Evolutionary conservation across 2,113 vertebrate genomes (phyloP), one percentile per base, ranked within the genome.

Genomic region (Embiotoca jacksoni): DNA sequence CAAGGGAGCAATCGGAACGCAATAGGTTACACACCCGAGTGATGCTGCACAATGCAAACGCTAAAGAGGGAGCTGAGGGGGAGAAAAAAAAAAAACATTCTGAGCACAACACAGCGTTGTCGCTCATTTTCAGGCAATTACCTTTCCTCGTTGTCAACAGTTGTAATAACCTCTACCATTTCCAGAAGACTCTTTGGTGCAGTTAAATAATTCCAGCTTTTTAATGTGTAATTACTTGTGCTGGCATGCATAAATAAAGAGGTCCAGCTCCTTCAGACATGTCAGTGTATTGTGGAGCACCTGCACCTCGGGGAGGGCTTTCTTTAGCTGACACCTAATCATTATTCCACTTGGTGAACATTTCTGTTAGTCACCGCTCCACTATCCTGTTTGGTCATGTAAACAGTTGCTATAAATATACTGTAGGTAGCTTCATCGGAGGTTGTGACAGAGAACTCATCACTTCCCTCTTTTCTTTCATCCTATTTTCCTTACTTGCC

Each of bases 21-120:
- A 98, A 99, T 99, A 99, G 98, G 98, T 99, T 99, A 99, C 96
- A 99, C 97, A 99, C 97, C 97, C 97, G 96, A 97, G 97, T 96
- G 96, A 96, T 94, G 95, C 93, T 86, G 96, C 97, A 99, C 98
- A 99, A 99, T 99, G 96, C 95, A 95, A 91, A 91, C 83, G 90
- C 92, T 93, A 88, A 94, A 92, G 90, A 91, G 91, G 84, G 88
- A 90, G 86, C 81, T 54, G 68, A 76, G 80, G 80, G 68, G 64
- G 53, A 5, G 23, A 47, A 13, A 32, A 55, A 14, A 63, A 73
- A 76, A 80, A 80, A 96, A 95, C 95, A 95, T 96, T 96, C 96
- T 93, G 94, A 96, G 95, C 95, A 97, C 96, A 97, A 97, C 97
- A 96, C 96, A 96, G 95, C 96, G 95, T 96, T 96, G 96, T 96